Evolutionary conservation across 1,140 invertebrate genomes (phyloP).

Genomic region (Nephotettix cincticeps): DNA sequence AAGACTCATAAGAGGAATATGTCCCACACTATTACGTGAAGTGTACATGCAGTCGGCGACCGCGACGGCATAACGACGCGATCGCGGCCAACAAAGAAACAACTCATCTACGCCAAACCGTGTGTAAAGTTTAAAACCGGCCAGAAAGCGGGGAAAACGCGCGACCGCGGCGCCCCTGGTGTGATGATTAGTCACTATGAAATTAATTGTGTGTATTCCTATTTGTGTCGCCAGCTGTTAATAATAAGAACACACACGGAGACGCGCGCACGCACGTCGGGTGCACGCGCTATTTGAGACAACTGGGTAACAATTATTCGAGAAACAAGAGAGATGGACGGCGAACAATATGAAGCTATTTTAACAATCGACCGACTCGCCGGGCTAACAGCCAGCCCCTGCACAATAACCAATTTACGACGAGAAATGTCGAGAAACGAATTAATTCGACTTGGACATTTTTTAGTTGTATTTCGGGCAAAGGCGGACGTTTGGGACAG

Average conservation of each 20-base stretch:
- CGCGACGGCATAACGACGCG: no score
- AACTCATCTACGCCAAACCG: no score
- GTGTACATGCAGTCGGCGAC: no score
- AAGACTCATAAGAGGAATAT: no score
- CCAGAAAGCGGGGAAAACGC: no score
- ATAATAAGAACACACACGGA: slow-evolving; percentile 6
- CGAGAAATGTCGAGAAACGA: slow-evolving; percentile 10
- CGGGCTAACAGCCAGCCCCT: background rate
- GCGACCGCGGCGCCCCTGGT: no score
- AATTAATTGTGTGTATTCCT: background rate
- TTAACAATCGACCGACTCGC: slow-evolving; percentile 1
- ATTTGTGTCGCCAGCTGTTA: background rate
- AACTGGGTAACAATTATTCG: slow-evolving; percentile 15
- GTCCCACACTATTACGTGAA: no score
- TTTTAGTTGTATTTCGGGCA: slow-evolving; percentile 5
- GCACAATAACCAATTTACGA: slow-evolving; percentile 22
- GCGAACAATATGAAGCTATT: slow-evolving; percentile 20
- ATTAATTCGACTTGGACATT: slow-evolving; percentile 1
- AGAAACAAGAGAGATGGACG: slow-evolving; percentile 13
- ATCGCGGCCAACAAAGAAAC: no score
- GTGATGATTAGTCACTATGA: background rate
- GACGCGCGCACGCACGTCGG: background rate
- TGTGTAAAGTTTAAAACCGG: no score
- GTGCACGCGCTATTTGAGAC: slow-evolving; percentile 1
- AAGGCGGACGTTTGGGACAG: background rate